These are phyloP conservation scores for Phoeniculus purpureus DNA, from an alignment of 2,797 vertebrate species.

Conservation along the genomic window DNA sequence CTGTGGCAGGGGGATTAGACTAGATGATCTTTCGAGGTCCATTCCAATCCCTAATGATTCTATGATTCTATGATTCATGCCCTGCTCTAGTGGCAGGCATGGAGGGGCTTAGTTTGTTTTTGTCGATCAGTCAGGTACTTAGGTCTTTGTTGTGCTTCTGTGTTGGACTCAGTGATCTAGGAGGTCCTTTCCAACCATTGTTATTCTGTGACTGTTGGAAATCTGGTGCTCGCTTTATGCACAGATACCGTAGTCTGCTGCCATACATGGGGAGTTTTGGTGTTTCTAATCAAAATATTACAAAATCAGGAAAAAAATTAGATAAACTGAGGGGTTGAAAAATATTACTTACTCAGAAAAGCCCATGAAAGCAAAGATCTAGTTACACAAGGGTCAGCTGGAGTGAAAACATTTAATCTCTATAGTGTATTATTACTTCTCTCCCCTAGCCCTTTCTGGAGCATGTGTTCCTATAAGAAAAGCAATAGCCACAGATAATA, in stretches of 20 bases:
- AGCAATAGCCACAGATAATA: conserved; percentile 59
- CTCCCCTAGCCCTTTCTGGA: conserved; percentile 40
- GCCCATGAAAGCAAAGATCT: not conserved
- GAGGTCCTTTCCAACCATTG: too few species aligned
- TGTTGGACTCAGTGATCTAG: too few species aligned
- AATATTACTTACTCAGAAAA: conserved; percentile 27
- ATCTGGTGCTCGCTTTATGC: not conserved
- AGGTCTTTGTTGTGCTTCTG: too few species aligned
- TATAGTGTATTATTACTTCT: conserved; percentile 16
- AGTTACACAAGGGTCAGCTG: conserved; percentile 1
- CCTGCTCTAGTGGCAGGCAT: too few species aligned
- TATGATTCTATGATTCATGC: too few species aligned
- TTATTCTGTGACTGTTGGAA: not conserved
- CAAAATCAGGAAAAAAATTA: not conserved
- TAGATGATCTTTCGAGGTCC: too few species aligned
- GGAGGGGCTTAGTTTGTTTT: too few species aligned
- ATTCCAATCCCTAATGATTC: too few species aligned
- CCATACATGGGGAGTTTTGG: not conserved
- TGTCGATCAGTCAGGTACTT: too few species aligned
- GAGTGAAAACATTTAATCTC: conserved; percentile 60
- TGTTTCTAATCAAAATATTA: not conserved
- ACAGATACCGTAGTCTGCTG: not conserved
- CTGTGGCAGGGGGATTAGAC: too few species aligned
- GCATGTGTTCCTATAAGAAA: not conserved
- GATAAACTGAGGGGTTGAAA: not conserved